These are phyloP conservation scores for Pantherophis guttatus DNA, from an alignment of 2,113 vertebrate genomes.

Conservation along the genomic window DNA sequence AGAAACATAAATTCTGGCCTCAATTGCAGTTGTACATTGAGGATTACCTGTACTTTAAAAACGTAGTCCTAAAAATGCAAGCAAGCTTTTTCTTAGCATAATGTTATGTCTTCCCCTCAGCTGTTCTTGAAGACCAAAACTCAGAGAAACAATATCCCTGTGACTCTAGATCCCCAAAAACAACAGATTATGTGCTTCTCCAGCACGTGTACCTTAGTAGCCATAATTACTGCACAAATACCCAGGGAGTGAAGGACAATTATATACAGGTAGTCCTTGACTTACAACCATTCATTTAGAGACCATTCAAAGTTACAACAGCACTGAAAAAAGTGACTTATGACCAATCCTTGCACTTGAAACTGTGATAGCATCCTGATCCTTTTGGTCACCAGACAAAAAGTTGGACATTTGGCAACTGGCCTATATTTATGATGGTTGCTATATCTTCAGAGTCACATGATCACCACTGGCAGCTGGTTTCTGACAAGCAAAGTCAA, in stretches of 20 bases:
- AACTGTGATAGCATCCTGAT: neutral
- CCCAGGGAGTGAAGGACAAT: neutral
- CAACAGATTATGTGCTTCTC: neutral
- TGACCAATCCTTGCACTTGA: neutral
- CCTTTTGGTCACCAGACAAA: neutral
- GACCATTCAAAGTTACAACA: no score
- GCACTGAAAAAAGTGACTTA: no score
- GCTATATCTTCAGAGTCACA: no score
- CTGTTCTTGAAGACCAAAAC: neutral
- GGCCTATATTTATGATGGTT: neutral
- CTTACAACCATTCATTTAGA: no score
- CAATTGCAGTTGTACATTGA: no score
- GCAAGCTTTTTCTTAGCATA: neutral
- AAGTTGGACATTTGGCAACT: neutral
- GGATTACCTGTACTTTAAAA: neutral
- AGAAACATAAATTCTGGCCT: no score
- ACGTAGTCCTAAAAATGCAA: neutral
- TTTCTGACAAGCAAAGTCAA: no score
- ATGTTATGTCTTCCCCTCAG: neutral
- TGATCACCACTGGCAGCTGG: no score
- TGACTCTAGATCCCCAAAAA: neutral
- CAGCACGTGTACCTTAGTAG: neutral
- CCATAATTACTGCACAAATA: neutral
- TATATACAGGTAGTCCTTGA: neutral
- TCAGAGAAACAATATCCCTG: neutral